phyloP scores from a whole-genome alignment of 2,888 invertebrate species.

The Rhagonycha fulva region DNA sequence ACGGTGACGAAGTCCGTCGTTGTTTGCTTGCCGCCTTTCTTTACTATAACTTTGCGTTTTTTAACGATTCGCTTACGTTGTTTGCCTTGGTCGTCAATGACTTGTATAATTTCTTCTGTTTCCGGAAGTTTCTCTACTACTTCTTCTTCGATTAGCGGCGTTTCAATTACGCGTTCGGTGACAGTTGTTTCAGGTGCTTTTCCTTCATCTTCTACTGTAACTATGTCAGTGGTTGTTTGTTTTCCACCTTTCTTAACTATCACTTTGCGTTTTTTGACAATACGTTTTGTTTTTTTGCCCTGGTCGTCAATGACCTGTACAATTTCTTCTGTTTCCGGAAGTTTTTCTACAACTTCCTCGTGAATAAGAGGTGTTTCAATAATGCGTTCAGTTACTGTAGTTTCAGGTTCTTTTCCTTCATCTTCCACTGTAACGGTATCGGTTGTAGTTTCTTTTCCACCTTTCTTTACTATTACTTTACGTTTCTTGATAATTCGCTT shows the following conservation, averaged over 20 bases:
- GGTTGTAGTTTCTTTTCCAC: slow-evolving; percentile 49
- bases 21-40: slow-evolving; percentile 45
- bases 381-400: slow-evolving; percentile 42
- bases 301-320: slow-evolving; percentile 48
- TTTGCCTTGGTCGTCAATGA: slow-evolving; percentile 36
- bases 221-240: slow-evolving; percentile 43
- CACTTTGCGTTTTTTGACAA: slow-evolving; percentile 28
- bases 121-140: slow-evolving; percentile 48
- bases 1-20: slow-evolving; percentile 46
- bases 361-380: slow-evolving; percentile 31
- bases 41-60: slow-evolving; percentile 43
- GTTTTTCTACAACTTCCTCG: slow-evolving; percentile 25
- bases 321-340: slow-evolving; percentile 32
- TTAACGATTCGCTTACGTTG: slow-evolving; percentile 42
- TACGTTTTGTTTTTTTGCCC: slow-evolving; percentile 43
- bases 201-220: slow-evolving; percentile 47
- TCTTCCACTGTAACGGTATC: slow-evolving; percentile 51
- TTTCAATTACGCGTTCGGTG: slow-evolving; percentile 11
- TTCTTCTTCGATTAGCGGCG: slow-evolving; percentile 33
- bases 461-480: slow-evolving; percentile 32
- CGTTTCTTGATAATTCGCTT: slow-evolving; percentile 50
- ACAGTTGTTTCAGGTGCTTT: slow-evolving; percentile 53
- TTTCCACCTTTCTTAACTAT: slow-evolving; percentile 43
- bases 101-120: slow-evolving; percentile 40
- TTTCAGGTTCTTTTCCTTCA: slow-evolving; percentile 45